Base-by-base conservation (phyloP, 2,113 vertebrate species). In the Recurvirostra avosetta region DNA sequence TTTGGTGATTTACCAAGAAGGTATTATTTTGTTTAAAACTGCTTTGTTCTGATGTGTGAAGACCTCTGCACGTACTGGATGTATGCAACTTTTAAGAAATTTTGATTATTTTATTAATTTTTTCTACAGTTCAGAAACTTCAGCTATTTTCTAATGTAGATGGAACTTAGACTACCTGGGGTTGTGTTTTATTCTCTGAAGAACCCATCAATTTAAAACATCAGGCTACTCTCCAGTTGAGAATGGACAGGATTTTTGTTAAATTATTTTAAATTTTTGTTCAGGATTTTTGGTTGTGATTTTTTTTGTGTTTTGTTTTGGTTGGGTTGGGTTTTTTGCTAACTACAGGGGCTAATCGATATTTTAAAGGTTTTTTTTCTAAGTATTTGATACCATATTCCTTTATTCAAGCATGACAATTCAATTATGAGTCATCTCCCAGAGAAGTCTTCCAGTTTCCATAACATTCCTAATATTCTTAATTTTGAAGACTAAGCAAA, bases 401-500 rank as follows among this genome's bases (percentile, higher is more conserved):
- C 76, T 71, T 86, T 75, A 86, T 90, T 94, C 70, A 90, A 86
- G 77, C 73, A 93, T 92, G 90, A 92, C 95, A 92, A 96, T 90
- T 90, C 75, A 90, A 72, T 95, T 92, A 92, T 92, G 67, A 91
- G 38, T 95, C 85, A 90, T 68, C 6, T 92, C 52, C 67, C 92
- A 73, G 72, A 80, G 75, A 67, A 72, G 61, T 91, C 87, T 79
- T 96, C 77, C 66, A 79, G 45, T 94, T 96, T 96, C 87, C 74
- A 79, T 94, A 89, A 55, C 87, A 52, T 92, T 91, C 61, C 61
- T 94, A 52, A 88, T 94, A 80, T 58, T 94, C 86, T 62, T 95
- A 71, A 88, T 83, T 90, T 90, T 92, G 52, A 93, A 95, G 61
- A 88, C 78, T 92, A 88, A 94, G 75, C 91, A 90, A 50, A 88